A percentile compares a stretch with the other conserved stretches of the same genome.
These are phyloP conservation scores for Glossosoma conforme DNA, from an alignment of 1,140 invertebrate species.

Conservation along the genomic window DNA sequence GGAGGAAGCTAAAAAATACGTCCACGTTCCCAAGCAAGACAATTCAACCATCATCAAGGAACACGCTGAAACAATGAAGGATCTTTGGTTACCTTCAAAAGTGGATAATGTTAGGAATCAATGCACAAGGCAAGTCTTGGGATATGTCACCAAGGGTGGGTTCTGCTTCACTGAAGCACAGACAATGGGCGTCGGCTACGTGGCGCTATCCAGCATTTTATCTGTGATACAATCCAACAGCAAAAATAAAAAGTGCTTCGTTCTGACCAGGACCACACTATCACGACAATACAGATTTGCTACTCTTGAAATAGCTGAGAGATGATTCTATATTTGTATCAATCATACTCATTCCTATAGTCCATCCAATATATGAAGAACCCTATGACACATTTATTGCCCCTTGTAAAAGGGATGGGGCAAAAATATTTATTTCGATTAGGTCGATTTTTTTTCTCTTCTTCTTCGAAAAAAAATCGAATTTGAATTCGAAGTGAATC, in stretches of 20 bases:
- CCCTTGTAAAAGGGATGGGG: no score
- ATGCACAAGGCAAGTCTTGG: slow-evolving; percentile 63
- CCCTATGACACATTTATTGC: no score
- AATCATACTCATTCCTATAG: no score
- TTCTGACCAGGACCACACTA: slow-evolving; percentile 45
- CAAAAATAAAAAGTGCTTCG: slow-evolving; percentile 28
- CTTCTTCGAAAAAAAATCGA: no score
- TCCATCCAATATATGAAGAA: no score
- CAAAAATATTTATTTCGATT: no score
- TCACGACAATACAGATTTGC: slow-evolving; percentile 45
- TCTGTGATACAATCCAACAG: slow-evolving; percentile 40
- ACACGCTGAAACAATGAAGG: slow-evolving; percentile 58
- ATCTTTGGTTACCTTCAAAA: slow-evolving; percentile 62
- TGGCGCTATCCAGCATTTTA: slow-evolving; percentile 54
- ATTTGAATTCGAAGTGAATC: no score
- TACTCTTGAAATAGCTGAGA: no score
- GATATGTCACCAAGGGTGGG: slow-evolving; percentile 64
- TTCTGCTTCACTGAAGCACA: slow-evolving; percentile 64
- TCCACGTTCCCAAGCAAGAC: slow-evolving; percentile 35
- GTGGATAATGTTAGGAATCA: slow-evolving; percentile 54
- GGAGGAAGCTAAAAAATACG: slow-evolving; percentile 35
- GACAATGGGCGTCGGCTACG: slow-evolving; percentile 63
- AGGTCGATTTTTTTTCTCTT: no score
- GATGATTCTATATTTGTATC: no score
- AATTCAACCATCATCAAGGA: slow-evolving; percentile 43